Base-by-base conservation (phyloP, 1,140 invertebrate species). In the Drosophila novamexicana region DNA sequence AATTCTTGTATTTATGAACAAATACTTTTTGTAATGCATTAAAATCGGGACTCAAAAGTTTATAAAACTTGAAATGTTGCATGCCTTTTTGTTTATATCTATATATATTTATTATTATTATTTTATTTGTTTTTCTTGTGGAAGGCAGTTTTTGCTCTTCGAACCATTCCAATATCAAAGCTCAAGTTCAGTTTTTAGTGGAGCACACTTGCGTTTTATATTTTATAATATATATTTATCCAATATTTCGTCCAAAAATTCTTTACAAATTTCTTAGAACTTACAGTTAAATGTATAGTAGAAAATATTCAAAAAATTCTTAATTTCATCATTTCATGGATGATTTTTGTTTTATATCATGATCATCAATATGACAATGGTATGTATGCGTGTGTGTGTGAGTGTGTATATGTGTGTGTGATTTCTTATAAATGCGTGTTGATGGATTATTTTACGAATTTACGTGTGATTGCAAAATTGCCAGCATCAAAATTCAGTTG, bases 211-310 rank as follows among this genome's bases (percentile, higher is more conserved):
- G 66, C 57, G 63, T 88, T 89, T 90, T 89, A 90, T 89, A 84
- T 72, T 72, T 64, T 75, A 72, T 59, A 65, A 86, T 86, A 85
- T 85, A 89, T 89, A 76, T 89, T 89, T 89, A 89, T 89, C 85
- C 84, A 89, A 89, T 89, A 89, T 84, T 90, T 89, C 81, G 84
- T 89, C 84, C 85, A 89, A 89, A 88, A 90, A 90, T 86, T 89
- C 84, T 89, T 89, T 89, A 89, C 84, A 89, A 88, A 89, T 89
- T 89, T 89, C 84, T 90, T 89, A 88, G 84, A 89, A 89, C 84
- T 89, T 89, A 89, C 84, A 89, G 85, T 89, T 90, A 89, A 90
- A 76, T 89, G 84, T 89, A 89, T 90, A 75, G 84, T 89, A 89
- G 84, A 89, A 90, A 89, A 90, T 90, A 89, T 89, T 89, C 75